Evolutionary conservation across 2,113 vertebrate species (phyloP).

Genomic region (Rhinichthys klamathensis): DNA sequence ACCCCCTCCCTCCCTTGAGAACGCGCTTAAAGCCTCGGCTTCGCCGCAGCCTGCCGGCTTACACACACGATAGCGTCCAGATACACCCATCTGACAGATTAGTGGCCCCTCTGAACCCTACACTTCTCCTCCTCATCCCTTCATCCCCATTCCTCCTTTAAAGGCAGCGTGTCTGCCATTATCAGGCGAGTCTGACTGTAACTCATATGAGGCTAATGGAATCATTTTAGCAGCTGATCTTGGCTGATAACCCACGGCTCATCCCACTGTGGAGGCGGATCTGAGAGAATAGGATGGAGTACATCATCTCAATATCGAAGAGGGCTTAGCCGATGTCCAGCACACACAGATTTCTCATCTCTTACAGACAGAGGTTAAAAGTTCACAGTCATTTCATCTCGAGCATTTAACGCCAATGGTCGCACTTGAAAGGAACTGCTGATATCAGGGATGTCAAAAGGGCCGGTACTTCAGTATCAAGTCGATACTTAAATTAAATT

Average conservation of each 20-base stretch:
- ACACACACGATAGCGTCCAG: constrained; percentile 31
- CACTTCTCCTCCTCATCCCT: constrained; percentile 28
- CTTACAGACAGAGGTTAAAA: constrained; percentile 20
- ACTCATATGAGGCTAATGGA: constrained; percentile 64
- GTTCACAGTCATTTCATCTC: constrained; percentile 17
- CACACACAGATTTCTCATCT: constrained; percentile 32
- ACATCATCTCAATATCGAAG: constrained; percentile 28
- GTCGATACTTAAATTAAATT: background rate
- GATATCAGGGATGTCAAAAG: background rate
- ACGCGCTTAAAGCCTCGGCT: constrained; percentile 37
- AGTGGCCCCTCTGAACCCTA: constrained; percentile 34
- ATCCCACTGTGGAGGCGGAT: constrained; percentile 29
- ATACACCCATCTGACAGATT: constrained; percentile 38
- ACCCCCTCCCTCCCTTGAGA: constrained; percentile 52
- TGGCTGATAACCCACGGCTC: constrained; percentile 32
- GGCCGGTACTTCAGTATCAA: background rate
- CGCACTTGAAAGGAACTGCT: background rate
- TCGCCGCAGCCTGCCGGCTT: constrained; percentile 5
- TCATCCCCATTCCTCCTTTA: constrained; percentile 19
- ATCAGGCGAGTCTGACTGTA: constrained; percentile 42
- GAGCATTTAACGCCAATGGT: background rate
- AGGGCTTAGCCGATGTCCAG: constrained; percentile 27
- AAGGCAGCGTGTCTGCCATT: constrained; percentile 28
- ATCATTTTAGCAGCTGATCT: constrained; percentile 41
- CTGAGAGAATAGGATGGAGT: constrained; percentile 29